Evolutionary conservation across 2,113 vertebrate species (phyloP), one percentile per base, ranked within the genome.

Genomic region (Apeltes quadracus): DNA sequence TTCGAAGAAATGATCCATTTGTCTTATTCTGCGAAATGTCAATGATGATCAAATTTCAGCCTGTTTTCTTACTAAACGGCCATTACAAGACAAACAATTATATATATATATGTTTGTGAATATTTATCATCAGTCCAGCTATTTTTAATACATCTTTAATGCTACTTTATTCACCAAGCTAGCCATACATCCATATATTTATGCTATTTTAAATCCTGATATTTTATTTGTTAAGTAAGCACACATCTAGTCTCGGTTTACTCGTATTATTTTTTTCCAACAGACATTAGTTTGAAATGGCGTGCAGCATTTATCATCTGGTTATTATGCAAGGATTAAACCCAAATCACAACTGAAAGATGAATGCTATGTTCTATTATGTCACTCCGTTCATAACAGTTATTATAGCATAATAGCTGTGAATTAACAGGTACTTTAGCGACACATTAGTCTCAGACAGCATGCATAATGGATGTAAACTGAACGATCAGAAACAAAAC

Each of bases 61-160:
- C 46, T 22, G 2, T 25, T 14, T 23, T 66, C 13, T 32, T 58
- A 23, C 59, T 32, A 20, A 56, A 44, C 11, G 32, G 29, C 14
- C 18, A 69, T 41, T 48, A 41, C 13, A 48, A 61, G 44, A n/a
- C 13, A 34, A n/a, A 56, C 4, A n/a, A 51, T 59, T 22, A 36
- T 7, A n/a, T 34, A 34, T 34, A 34, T 34, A 34, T 29, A n/a
- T n/a, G n/a, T n/a, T n/a, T n/a, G 90, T 90, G 81, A 92, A 93
- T 92, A 92, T 92, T 92, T 92, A 89, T 91, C 78, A 87, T 63
- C 75, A 84, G 91, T 89, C 70, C 77, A 79, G 71, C 83, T 87
- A 88, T 93, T 90, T 90, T 71, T 83, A 54, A 88, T 92, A 90
- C 85, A 93, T 90, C 90, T 92, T 88, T 90, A 51, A 92, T 91